Percentiles rank a stretch among this genome's conserved stretches.
Evolutionary conservation across 1,140 invertebrate genomes (phyloP).

Genomic region (Brachionus angularis): DNA sequence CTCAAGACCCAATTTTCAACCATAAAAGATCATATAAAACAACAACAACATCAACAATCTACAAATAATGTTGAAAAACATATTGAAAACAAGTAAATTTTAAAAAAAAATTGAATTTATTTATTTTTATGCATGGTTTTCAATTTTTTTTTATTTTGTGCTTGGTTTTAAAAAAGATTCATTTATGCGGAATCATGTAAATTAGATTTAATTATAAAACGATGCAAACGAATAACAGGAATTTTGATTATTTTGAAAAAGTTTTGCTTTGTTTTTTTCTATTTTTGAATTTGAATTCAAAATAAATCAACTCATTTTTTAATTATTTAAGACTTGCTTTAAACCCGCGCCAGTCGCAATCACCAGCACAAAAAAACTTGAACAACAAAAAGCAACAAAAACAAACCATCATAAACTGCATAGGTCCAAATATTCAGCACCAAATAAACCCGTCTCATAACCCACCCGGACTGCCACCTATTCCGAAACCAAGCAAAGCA

Average conservation of each 20-base stretch:
- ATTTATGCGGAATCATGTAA: slow-evolving; percentile 88
- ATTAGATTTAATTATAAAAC: slow-evolving; percentile 77
- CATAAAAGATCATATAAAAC: slow-evolving; percentile 17
- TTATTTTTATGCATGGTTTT: background rate
- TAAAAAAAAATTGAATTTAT: slow-evolving; percentile 16
- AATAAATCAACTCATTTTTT: background rate
- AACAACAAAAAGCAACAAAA: slow-evolving; percentile 78
- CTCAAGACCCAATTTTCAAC: slow-evolving; percentile 56
- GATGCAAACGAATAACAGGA: slow-evolving; percentile 91
- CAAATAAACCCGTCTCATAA: slow-evolving; percentile 47
- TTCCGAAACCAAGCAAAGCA: slow-evolving; percentile 11
- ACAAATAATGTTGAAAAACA: too few relatives aligned
- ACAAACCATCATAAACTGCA: slow-evolving; percentile 73
- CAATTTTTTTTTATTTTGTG: slow-evolving; percentile 19
- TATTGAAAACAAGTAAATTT: slow-evolving; percentile 35
- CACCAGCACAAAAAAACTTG: background rate
- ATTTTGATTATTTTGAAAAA: slow-evolving; percentile 91
- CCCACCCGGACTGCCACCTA: slow-evolving; percentile 39
- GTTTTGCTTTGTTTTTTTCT: slow-evolving; percentile 59
- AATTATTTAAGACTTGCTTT: background rate
- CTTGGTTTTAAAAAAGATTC: slow-evolving; percentile 62
- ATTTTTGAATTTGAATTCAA: slow-evolving; percentile 23
- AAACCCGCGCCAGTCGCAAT: background rate
- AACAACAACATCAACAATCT: slow-evolving; percentile 11
- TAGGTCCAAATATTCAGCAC: slow-evolving; percentile 49